Evolutionary conservation across 2,888 invertebrate species (phyloP).

Genomic region (Pammene fasciana): DNA sequence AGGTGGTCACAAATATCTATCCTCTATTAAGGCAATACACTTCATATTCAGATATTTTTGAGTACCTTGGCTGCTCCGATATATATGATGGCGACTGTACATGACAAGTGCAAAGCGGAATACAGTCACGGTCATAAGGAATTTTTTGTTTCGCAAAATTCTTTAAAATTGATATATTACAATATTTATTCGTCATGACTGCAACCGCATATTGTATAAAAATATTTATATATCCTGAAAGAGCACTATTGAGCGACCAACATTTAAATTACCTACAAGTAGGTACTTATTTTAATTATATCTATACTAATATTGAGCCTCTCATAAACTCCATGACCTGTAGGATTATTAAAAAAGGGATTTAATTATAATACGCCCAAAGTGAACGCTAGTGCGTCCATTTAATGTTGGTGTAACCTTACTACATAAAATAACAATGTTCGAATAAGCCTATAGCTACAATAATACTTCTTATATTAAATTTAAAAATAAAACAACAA

Average conservation of each 20-base stretch:
- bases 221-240: neutral
- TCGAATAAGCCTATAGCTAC: too few relatives aligned
- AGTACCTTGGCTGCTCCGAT: too few relatives aligned
- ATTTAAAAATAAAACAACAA: too few relatives aligned
- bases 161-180: neutral
- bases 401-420: too few relatives aligned
- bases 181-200: neutral
- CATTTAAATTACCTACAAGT: neutral
- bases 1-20: too few relatives aligned
- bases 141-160: neutral
- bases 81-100: too few relatives aligned
- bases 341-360: neutral
- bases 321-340: neutral
- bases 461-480: too few relatives aligned
- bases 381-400: too few relatives aligned
- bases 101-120: neutral
- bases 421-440: too few relatives aligned
- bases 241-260: neutral
- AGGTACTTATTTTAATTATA: neutral
- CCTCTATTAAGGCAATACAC: too few relatives aligned
- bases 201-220: neutral
- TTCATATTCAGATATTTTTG: too few relatives aligned
- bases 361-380: neutral
- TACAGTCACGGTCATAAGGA: neutral
- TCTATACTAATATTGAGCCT: neutral